Base-by-base conservation (phyloP, 2,888 invertebrate species). In the Phragmatobia fuliginosa region DNA sequence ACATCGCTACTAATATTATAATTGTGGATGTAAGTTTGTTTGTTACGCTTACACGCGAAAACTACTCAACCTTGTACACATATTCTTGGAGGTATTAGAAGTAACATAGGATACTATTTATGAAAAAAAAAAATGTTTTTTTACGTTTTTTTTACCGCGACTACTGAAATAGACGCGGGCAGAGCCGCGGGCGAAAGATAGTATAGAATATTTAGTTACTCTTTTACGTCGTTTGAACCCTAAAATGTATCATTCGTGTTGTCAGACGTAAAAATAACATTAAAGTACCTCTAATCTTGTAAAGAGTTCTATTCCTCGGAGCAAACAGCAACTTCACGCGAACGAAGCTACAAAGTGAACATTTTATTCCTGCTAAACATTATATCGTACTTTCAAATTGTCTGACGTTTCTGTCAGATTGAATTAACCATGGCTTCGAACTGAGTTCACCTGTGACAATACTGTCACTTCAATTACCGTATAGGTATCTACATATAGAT, bases 311-410 rank as follows among this genome's bases (percentile, higher is more conserved):
- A 49, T 49, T 49, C 45, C 18, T n/a, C 10, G 2, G 45, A 21
- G 18, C n/a, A 49, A n/a, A 49, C n/a, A 49, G 45, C 0, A 49
- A 49, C 45, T 49, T 21, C n/a, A 49, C 5, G 21, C 45, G 45
- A 49, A 49, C n/a, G 21, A 49, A 49, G n/a, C n/a, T 49, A n/a
- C 45, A 49, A 49, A 49, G n/a, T n/a, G n/a, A 49, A 49, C n/a
- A n/a, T 21, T 7, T 8, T 49, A n/a, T 49, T 49, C 10, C 21
- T 49, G 45, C n/a, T 8, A 21, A 49, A 49, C 45, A 49, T 21
- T 49, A 49, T 49, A n/a, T 10, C n/a, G 45, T 49, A 49, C 21
- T 0, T 41, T 41, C n/a, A n/a, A 8, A n/a, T 21, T 10, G 8
- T 49, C 21, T 49, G 10, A 49, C 21, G n/a, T 49, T n/a, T 45